Conservation (phyloP, 2,888 invertebrate species). For the Epinotia bilunana region DNA sequence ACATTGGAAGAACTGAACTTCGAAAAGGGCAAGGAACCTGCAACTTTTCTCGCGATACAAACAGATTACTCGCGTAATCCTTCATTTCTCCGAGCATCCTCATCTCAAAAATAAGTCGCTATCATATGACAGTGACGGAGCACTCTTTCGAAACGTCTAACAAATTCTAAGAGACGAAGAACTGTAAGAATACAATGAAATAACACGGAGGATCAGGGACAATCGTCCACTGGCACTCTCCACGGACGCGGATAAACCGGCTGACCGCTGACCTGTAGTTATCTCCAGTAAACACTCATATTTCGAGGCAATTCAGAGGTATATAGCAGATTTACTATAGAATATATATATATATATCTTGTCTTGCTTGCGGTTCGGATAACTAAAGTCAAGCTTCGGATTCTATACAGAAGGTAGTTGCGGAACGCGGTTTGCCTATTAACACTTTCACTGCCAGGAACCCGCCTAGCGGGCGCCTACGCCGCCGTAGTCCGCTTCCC, state of each 20-base stretch:
- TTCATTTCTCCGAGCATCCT: slow-evolving; percentile 28
- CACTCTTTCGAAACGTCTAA: slow-evolving; percentile 15
- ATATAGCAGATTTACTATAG: slow-evolving; percentile 30
- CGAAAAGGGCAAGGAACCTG: neutral
- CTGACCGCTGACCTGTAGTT: slow-evolving; percentile 55
- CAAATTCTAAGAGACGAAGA: slow-evolving; percentile 20
- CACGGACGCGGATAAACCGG: slow-evolving; percentile 35
- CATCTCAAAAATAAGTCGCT: slow-evolving; percentile 32
- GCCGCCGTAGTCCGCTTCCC: too few species aligned
- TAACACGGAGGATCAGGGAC: slow-evolving; percentile 30
- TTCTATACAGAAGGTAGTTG: neutral
- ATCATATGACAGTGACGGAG: slow-evolving; percentile 38
- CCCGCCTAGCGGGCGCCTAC: too few species aligned
- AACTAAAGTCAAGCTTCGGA: slow-evolving; percentile 3
- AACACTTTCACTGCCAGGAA: too few species aligned
- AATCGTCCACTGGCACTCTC: slow-evolving; percentile 33
- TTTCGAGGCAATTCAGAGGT: slow-evolving; percentile 50
- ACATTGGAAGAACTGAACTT: neutral
- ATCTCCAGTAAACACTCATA: slow-evolving; percentile 64
- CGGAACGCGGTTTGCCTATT: neutral
- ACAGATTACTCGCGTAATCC: slow-evolving; percentile 25
- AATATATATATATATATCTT: slow-evolving; percentile 11
- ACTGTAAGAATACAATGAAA: slow-evolving; percentile 16
- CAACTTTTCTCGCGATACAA: slow-evolving; percentile 10
- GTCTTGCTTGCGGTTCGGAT: slow-evolving; percentile 11